These are phyloP conservation scores for Sorex maritimensis DNA, from an alignment of 2,797 vertebrate species.

Conservation along the genomic window DNA sequence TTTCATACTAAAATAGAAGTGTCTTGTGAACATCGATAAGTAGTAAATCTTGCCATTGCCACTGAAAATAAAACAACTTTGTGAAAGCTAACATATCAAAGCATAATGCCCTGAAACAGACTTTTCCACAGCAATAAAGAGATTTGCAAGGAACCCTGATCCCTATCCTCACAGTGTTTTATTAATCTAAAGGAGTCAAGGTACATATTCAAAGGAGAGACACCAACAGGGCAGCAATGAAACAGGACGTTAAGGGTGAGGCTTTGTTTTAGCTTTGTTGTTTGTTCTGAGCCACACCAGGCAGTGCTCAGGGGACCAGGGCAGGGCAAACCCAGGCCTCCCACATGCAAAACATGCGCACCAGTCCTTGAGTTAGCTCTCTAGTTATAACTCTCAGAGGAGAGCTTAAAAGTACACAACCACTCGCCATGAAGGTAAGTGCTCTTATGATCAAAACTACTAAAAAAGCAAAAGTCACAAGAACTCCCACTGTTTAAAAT, in stretches of 20 bases:
- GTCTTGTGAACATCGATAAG: constrained; percentile 20
- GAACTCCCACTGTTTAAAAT: background rate
- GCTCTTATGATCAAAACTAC: constrained; percentile 43
- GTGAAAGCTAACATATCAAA: background rate
- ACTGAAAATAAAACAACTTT: constrained; percentile 42
- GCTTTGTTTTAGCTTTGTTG: too few relatives aligned
- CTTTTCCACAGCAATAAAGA: background rate
- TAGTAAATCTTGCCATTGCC: constrained; percentile 25
- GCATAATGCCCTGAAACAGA: background rate
- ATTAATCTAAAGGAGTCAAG: background rate
- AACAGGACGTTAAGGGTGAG: background rate
- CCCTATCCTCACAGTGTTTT: constrained; percentile 7
- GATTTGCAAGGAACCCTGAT: constrained; percentile 38
- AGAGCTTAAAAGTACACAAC: background rate
- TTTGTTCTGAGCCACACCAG: too few relatives aligned
- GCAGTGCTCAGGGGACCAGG: too few relatives aligned
- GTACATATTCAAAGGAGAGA: constrained; percentile 11
- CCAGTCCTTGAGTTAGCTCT: too few relatives aligned
- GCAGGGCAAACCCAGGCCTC: too few relatives aligned
- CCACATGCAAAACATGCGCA: too few relatives aligned
- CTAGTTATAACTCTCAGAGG: background rate
- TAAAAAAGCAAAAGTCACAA: constrained; percentile 58
- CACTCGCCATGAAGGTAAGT: background rate
- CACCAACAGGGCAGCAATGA: background rate
- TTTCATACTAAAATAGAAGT: background rate